Evolutionary conservation across 2,888 invertebrate genomes (phyloP), one percentile per base, ranked within the genome.

Genomic region (Idaea straminata): DNA sequence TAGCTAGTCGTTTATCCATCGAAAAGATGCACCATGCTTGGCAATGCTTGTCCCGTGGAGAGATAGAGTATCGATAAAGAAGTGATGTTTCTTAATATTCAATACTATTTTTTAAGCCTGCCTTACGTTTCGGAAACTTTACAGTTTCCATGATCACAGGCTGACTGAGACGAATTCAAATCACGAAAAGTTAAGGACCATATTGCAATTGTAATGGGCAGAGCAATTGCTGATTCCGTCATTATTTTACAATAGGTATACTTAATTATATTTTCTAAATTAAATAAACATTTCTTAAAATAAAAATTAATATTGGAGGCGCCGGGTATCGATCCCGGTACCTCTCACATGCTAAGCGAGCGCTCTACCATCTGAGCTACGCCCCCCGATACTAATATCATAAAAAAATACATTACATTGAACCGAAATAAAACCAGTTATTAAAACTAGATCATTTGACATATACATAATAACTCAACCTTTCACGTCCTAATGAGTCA

Each of bases 271-370:
- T 47, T 5, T 35, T 47, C 25, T 61, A 60, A 35, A 15, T 61
- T 62, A 64, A 10, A 13, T 59, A 6, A 72, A 72, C 74, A 71
- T 64, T 10, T 65, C 34, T 62, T 57, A 25, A 60, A 47, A 7
- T 3, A 36, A 36, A 47, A 47, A 13, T 47, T 5, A 5, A 47
- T 47, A 57, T 82, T 91, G 89, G 88, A 91, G 89, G 90, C 89
- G 89, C 89, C 90, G 91, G 91, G 91, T 91, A 91, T 92, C 91
- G 91, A 91, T 92, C 91, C 92, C 92, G 89, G 91, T 92, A 92
- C 92, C 89, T 92, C 92, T 92, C 92, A 79, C 88, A 89, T 89
- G 89, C 89, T 88, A 88, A 88, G 88, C 89, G 88, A 90, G 88
- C 89, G 89, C 87, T 87, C 85, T 87, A 86, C 86, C 88, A 87